Evolutionary conservation across 2,797 vertebrate species (phyloP).

Genomic region (Chiropotes sagulatus): DNA sequence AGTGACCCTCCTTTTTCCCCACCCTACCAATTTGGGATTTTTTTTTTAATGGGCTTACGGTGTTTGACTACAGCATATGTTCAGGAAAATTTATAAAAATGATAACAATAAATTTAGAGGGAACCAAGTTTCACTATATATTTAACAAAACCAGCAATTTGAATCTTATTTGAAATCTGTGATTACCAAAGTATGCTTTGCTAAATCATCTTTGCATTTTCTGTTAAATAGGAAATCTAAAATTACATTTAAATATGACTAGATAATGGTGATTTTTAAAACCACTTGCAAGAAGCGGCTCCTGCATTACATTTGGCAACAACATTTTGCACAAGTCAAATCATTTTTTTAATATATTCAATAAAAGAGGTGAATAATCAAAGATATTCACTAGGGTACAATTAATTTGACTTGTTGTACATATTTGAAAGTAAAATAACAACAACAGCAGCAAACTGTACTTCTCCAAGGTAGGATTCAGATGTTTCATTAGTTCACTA

Average conservation of each 20-base stretch:
- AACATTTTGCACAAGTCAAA: slow-evolving; percentile 26
- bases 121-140: not conserved
- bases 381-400: not conserved
- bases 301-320: slow-evolving; percentile 15
- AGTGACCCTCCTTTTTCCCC: not conserved
- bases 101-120: not conserved
- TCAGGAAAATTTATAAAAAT: not conserved
- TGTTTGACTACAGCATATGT: not conserved
- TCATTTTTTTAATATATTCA: not conserved
- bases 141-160: slow-evolving; percentile 16
- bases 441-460: not conserved
- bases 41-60: not conserved
- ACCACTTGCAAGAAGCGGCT: not conserved
- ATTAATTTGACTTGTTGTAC: not conserved
- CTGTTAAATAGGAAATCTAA: not conserved
- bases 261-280: not conserved
- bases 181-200: not conserved
- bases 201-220: not conserved
- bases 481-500: not conserved
- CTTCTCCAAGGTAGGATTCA: not conserved
- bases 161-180: not conserved
- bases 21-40: not conserved
- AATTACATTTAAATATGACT: slow-evolving; percentile 24
- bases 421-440: slow-evolving; percentile 1
- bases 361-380: not conserved